These are phyloP conservation scores for Butastur rufipennis DNA, from an alignment of 2,113 vertebrate species.

Conservation along the genomic window DNA sequence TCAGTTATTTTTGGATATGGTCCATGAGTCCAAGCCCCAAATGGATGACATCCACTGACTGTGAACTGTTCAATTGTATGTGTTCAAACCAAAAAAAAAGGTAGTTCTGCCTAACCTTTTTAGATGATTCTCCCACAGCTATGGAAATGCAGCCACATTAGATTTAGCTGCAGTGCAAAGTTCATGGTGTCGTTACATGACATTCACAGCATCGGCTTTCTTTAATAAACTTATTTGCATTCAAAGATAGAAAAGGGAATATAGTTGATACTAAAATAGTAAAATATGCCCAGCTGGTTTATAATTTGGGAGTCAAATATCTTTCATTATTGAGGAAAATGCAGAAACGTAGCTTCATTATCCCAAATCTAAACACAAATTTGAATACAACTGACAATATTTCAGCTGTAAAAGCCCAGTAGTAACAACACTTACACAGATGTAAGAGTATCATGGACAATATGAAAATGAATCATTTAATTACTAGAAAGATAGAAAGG, in stretches of 20 bases:
- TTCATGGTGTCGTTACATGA: neutral
- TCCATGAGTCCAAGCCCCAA: neutral
- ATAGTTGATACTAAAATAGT: neutral
- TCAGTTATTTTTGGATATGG: neutral
- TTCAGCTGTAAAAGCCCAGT: neutral
- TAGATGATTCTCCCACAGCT: neutral
- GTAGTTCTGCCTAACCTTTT: neutral
- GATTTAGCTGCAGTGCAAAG: neutral
- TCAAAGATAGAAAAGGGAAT: neutral
- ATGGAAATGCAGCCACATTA: neutral
- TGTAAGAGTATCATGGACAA: neutral
- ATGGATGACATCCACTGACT: neutral
- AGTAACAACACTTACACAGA: neutral
- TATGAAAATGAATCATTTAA: neutral
- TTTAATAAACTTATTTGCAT: neutral
- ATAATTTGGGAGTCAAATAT: conserved; percentile 8
- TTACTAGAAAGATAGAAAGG: neutral
- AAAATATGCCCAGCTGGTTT: neutral
- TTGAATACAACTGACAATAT: neutral
- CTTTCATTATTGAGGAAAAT: neutral
- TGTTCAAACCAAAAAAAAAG: neutral
- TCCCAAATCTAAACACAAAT: neutral
- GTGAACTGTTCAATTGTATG: neutral
- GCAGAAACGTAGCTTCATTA: neutral
- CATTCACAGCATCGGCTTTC: neutral